Base-by-base conservation (phyloP, 1,140 invertebrate species). In the Camponotus pennsylvanicus region DNA sequence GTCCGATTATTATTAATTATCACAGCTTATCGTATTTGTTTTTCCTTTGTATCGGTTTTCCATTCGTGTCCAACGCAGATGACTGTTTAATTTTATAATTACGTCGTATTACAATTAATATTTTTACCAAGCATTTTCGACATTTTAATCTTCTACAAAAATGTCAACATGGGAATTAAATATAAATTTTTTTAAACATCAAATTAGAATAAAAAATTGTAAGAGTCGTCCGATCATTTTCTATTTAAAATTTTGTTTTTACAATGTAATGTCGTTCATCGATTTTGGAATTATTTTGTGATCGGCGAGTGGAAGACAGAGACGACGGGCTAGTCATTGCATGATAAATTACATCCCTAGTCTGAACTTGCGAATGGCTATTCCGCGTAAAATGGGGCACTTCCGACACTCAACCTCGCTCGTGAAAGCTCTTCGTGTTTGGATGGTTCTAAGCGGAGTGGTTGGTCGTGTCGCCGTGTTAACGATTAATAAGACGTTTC, bases 351-450 rank as follows among this genome's bases (percentile, higher is more conserved):
- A 67, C 75, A 37, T 15, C 7, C 27, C 52, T 45, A 40, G 40
- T n/a, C 40, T 32, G 6, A 55, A 63, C 52, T 52, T 88, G 70
- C 67, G 71, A 85, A 76, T 79, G 42, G 52, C 83, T 59, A 89
- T 88, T 88, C 64, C 87, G 66, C 82, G 45, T 42, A 83, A 80
- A 88, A 89, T 89, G 82, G 67, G 75, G 32, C 86, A 75, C 55
- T 86, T 57, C 40, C 59, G 63, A 64, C 55, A 42, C 34, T 82
- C 52, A 61, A 55, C 75, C 27, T 76, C 73, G 66, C 75, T 85
- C 88, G n/a, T 69, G 45, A 79, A 79, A 79, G 77, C 82, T 88
- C 61, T 85, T 67, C 52, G 82, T 75, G 59, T 70, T 37, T 40
- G 59, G 18, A 34, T 15, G 40, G 75, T 75, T 57, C 75, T 27